Conservation (phyloP, 2,888 invertebrate species). For the Epiblema foenella region DNA sequence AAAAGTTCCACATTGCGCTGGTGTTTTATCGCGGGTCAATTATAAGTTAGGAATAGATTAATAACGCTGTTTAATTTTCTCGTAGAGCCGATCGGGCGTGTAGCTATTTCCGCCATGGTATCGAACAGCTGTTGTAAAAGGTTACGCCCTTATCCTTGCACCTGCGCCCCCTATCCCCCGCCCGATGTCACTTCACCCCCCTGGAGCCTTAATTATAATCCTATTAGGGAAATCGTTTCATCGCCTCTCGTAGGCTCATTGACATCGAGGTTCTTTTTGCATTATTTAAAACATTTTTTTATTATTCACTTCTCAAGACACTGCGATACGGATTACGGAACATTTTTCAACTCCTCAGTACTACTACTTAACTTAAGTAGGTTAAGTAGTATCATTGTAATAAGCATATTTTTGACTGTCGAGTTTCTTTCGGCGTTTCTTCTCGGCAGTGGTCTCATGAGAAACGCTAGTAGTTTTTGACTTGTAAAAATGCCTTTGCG, state of each 20-base stretch:
- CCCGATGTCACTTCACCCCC: conserved; percentile 60
- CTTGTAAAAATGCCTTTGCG: no score
- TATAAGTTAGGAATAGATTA: conserved; percentile 73
- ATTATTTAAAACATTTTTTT: conserved; percentile 55
- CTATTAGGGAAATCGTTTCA: conserved; percentile 69
- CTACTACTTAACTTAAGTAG: no score
- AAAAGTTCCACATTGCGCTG: conserved; percentile 32
- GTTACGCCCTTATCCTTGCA: conserved; percentile 77
- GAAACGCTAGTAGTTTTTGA: no score
- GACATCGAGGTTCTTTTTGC: conserved; percentile 58
- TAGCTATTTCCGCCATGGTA: conserved; percentile 69
- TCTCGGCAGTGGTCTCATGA: no score
- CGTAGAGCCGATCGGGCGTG: conserved; percentile 60
- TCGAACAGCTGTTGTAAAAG: conserved; percentile 79
- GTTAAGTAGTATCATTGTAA: no score
- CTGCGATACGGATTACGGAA: conserved; percentile 20
- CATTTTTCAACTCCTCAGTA: not conserved
- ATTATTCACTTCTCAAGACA: conserved; percentile 49
- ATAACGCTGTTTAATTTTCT: conserved; percentile 64
- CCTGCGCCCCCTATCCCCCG: conserved; percentile 67
- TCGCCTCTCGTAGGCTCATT: conserved; percentile 61
- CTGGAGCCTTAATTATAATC: conserved; percentile 72
- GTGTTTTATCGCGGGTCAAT: conserved; percentile 47
- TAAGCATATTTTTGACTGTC: no score
- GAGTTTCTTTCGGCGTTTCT: no score